Conservation (phyloP, 2,888 invertebrate genomes). For the Acrocyrtus sp. region DNA sequence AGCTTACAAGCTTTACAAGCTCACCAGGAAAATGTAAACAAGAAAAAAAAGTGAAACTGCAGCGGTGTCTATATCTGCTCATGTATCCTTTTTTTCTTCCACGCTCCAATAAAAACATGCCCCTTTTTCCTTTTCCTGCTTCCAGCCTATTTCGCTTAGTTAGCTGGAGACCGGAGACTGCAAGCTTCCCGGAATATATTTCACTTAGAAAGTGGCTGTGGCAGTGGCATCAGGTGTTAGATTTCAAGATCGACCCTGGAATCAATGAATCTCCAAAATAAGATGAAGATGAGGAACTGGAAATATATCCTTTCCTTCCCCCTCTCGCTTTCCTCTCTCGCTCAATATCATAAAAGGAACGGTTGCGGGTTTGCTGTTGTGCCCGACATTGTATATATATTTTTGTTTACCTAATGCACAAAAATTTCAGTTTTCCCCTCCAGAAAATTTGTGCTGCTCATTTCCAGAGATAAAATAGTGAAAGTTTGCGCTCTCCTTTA, state of each 20-base stretch:
- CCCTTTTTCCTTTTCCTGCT: too few relatives aligned
- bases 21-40: too few relatives aligned
- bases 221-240: conserved; percentile 50
- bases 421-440: conserved; percentile 3
- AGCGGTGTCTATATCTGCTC: neutral
- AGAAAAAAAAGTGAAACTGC: neutral
- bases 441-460: neutral
- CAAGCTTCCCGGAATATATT: conserved; percentile 15
- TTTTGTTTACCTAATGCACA: neutral
- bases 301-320: conserved; percentile 7
- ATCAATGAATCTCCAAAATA: conserved; percentile 50
- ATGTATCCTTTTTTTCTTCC: neutral
- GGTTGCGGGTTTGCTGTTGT: neutral
- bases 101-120: too few relatives aligned
- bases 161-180: too few relatives aligned
- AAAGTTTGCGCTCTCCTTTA: conserved; percentile 31
- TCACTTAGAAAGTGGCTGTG: conserved; percentile 40
- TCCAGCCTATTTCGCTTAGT: too few relatives aligned
- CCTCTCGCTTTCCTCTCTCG: neutral
- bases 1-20: too few relatives aligned
- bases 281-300: conserved; percentile 1
- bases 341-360: neutral
- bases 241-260: conserved; percentile 45
- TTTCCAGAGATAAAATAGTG: conserved; percentile 28
- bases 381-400: neutral